A percentile compares a stretch with the other conserved stretches of the same genome.
These are phyloP conservation scores for Anser brachyrhynchus DNA, from an alignment of 2,113 vertebrate species.

Conservation along the genomic window DNA sequence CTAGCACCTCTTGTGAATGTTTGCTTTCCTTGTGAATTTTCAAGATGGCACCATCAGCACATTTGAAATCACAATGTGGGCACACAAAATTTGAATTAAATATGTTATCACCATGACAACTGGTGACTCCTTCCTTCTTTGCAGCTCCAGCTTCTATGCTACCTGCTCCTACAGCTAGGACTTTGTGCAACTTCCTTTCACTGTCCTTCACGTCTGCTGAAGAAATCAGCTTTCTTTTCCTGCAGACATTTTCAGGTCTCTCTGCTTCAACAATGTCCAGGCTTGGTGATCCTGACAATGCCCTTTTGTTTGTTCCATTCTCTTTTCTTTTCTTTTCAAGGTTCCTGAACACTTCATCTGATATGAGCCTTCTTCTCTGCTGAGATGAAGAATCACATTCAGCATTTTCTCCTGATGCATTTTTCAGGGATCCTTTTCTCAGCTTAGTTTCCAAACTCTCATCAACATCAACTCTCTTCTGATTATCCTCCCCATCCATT, in stretches of 20 bases:
- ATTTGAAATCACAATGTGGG: conserved; percentile 66
- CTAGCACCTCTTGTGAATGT: conserved; percentile 39
- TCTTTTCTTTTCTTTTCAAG: conserved; percentile 48
- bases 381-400: neutral
- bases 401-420: neutral
- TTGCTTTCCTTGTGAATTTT: conserved; percentile 78
- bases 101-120: neutral
- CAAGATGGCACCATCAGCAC: conserved; percentile 75
- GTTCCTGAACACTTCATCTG: conserved; percentile 30
- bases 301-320: conserved; percentile 48
- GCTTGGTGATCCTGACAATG: conserved; percentile 17
- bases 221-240: conserved; percentile 68
- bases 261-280: conserved; percentile 14
- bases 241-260: conserved; percentile 52
- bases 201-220: neutral
- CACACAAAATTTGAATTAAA: conserved; percentile 56
- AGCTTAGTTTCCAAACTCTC: neutral
- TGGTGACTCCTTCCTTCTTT: neutral
- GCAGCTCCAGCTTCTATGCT: neutral
- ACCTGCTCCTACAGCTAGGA: neutral
- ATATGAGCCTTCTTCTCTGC: conserved; percentile 49
- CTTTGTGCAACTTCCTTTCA: neutral
- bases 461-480: conserved; percentile 45
- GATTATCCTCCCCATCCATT: conserved; percentile 73
- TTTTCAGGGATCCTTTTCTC: neutral